Evolutionary conservation across 2,113 vertebrate species (phyloP), one percentile per base, ranked within the genome.

Genomic region (Prionailurus bengalensis): DNA sequence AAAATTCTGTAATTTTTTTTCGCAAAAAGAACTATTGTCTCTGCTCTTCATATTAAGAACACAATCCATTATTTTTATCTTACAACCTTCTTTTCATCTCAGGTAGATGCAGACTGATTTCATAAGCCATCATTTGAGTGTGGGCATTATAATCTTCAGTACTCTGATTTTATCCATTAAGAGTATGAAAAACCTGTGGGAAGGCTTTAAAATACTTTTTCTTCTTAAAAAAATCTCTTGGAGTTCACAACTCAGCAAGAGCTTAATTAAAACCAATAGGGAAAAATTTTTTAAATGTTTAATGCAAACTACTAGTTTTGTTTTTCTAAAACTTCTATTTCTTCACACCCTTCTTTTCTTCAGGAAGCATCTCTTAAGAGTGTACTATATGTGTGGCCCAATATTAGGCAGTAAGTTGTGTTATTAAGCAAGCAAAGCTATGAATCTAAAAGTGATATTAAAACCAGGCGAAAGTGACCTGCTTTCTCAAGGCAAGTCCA

Each of bases 211-310:
- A 78, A 79, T 93, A 21, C 84, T 63, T 87, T 89, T 70, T 94
- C 16, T 58, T 25, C 29, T 66, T 85, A 48, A 96, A 95, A 96
- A 70, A 70, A 29, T 39, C 70, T 42, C 39, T 70, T 89, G 90
- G 58, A 87, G 36, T 96, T 92, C 96, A 39, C 13, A 92, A 66
- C 27, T 97, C 73, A 94, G 82, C 66, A 97, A 97, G 45, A 95
- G 11, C 36, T 89, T 97, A 92, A 94, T 92, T 96, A 93, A 97
- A 93, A 93, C 84, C 66, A n/a, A 93, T 76, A n/a, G 31, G 29
- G 7, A 94, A 36, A 45, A 58, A 9, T 31, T 45, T 74, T 78
- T 51, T 13, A 70, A 79, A 39, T 27, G 36, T 58, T 89, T 48
- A 74, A 89, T 90, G 13, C 10, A 79, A 97, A 23, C 1, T 48